Percentiles rank a stretch among this genome's conserved stretches.
These are phyloP conservation scores for Drosophila nebulosa DNA, from an alignment of 1,140 invertebrate species.

Conservation along the genomic window DNA sequence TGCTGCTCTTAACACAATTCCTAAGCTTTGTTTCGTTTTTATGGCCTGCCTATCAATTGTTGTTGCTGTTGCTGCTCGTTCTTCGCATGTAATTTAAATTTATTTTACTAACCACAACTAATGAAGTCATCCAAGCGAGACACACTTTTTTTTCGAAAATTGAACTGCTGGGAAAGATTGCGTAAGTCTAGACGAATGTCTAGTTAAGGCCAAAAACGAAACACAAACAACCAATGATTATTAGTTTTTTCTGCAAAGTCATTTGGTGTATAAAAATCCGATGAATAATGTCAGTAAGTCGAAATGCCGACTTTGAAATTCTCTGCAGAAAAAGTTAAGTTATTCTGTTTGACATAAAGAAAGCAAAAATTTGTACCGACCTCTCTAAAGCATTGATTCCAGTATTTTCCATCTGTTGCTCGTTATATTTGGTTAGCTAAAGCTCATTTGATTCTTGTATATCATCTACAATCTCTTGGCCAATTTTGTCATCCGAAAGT, in stretches of 20 bases:
- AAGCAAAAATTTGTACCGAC: too few species aligned
- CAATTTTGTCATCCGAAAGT: too few species aligned
- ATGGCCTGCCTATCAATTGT: constrained; percentile 25
- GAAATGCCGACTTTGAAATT: too few species aligned
- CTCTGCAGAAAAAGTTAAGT: too few species aligned
- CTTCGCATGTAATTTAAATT: constrained; percentile 50
- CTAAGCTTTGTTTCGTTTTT: not conserved
- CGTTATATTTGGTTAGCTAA: too few species aligned
- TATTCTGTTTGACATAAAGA: too few species aligned
- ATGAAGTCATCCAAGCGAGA: constrained; percentile 46
- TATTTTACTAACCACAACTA: constrained; percentile 45
- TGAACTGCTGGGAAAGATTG: constrained; percentile 6
- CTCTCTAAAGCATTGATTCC: too few species aligned
- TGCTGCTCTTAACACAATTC: constrained; percentile 17
- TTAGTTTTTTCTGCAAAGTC: not conserved
- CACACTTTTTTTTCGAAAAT: constrained; percentile 1
- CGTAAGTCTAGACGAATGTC: constrained; percentile 24
- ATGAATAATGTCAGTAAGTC: too few species aligned
- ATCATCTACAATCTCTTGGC: too few species aligned
- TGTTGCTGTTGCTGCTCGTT: constrained; percentile 14
- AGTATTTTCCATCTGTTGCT: too few species aligned
- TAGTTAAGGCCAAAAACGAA: constrained; percentile 2
- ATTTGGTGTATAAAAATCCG: too few species aligned
- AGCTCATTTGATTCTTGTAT: too few species aligned
- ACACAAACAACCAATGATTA: not conserved